Base-by-base conservation (phyloP, 2,797 vertebrate genomes). In the Chelmon rostratus region DNA sequence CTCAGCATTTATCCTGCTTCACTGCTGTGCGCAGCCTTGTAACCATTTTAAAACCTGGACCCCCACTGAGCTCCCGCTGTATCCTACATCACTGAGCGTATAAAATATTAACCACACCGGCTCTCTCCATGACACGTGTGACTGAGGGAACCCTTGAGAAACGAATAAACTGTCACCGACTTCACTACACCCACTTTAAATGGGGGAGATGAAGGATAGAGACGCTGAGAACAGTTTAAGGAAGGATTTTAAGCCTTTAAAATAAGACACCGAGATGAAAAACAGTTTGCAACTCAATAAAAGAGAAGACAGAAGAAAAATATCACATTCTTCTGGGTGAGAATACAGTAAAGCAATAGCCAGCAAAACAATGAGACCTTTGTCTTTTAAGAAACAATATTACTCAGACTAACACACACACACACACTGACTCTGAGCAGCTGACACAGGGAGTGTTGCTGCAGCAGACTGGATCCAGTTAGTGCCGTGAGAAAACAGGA, bases 101-200 rank as follows among this genome's bases (percentile, higher is more conserved):
- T 73, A 5, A 70, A 77, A 67, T 64, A 74, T 70, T 25, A 63
- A 70, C 37, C 7, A 66, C 12, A 23, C 5, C 8, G 2, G 28
- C 12, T 70, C 56, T 46, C 57, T 35, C 57, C 63, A 62, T 71
- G 54, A 62, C n/a, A 64, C n/a, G 59, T 40, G 63, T 58, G 46
- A 76, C 46, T 65, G 35, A 21, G 16, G 57, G 38, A 46, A 28
- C 56, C 57, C 7, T n/a, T 19, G 53, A 77, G 54, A 53, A 58
- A 50, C 54, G 53, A 46, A 28, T 74, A 46, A 78, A 77, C 57
- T 40, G 40, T 57, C 42, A 57, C 50, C 18, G 50, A 61, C 71
- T 42, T 70, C 2, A 61, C 9, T 46, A 33, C 40, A 31, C 59
- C 70, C 59, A 35, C 62, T 58, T 38, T 19, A 33, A 82, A 59